Conservation (phyloP, 1,140 invertebrate genomes). For the Drosophila serrata region DNA sequence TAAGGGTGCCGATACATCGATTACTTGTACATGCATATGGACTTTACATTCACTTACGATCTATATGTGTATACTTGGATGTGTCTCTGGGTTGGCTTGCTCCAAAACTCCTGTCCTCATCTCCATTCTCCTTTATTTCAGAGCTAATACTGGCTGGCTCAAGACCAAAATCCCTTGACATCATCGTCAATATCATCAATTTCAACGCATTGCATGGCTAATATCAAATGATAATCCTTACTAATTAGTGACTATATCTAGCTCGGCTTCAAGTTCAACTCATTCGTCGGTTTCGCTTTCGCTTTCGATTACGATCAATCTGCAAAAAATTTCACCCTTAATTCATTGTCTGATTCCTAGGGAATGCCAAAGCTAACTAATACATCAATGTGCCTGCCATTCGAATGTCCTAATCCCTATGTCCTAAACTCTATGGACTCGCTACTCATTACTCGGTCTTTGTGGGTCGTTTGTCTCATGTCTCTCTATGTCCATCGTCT, state of each 20-base stretch:
- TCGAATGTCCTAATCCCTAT: conserved; percentile 21
- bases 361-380: conserved; percentile 38
- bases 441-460: background rate
- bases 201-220: conserved; percentile 55
- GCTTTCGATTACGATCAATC: conserved; percentile 6
- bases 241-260: background rate
- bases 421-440: conserved; percentile 1
- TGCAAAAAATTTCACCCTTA: conserved; percentile 46
- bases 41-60: conserved; percentile 37
- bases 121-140: background rate
- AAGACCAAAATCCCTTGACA: background rate
- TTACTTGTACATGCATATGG: conserved; percentile 14
- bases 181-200: conserved; percentile 48
- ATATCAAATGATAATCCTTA: conserved; percentile 43
- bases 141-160: background rate
- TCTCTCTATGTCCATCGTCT: background rate
- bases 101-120: background rate
- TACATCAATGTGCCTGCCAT: conserved; percentile 35
- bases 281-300: conserved; percentile 2
- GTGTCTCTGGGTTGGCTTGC: conserved; percentile 18
- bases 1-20: conserved; percentile 20
- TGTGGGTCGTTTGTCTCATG: background rate
- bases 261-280: conserved; percentile 2
- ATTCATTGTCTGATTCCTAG: conserved; percentile 45
- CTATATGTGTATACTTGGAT: conserved; percentile 18